A percentile compares a stretch with the other conserved stretches of the same genome.
Conservation (phyloP, 2,797 vertebrate genomes). For the Agapornis canus region DNA sequence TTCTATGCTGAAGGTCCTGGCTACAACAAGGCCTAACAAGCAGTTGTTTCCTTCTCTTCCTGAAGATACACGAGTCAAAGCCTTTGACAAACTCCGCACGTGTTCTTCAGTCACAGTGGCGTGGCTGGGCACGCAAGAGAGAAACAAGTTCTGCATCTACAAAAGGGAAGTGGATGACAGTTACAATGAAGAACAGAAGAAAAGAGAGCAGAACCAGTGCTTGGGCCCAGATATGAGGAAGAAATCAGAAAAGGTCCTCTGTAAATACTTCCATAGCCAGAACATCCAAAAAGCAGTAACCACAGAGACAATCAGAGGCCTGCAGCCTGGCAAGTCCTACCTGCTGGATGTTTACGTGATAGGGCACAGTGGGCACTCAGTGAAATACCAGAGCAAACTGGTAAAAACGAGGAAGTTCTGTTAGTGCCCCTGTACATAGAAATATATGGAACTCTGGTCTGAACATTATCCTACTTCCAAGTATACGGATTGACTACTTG, state of each 20-base stretch:
- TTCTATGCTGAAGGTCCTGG: conserved; percentile 90
- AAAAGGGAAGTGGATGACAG: conserved; percentile 88
- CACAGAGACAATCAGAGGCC: conserved; percentile 92
- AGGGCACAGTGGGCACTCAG: conserved; percentile 92
- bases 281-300: conserved; percentile 97
- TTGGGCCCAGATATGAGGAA: conserved; percentile 91
- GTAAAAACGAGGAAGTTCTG: conserved; percentile 98
- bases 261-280: conserved; percentile 97
- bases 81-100: conserved; percentile 95
- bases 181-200: conserved; percentile 90
- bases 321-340: conserved; percentile 93
- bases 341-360: conserved; percentile 97
- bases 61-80: conserved; percentile 94
- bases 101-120: conserved; percentile 93
- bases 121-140: conserved; percentile 96
- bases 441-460: conserved; percentile 83
- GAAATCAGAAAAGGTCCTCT: conserved; percentile 95
- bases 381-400: conserved; percentile 98
- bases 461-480: conserved; percentile 83
- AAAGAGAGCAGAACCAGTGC: conserved; percentile 93
- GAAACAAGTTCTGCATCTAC: conserved; percentile 98
- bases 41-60: conserved; percentile 94
- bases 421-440: conserved; percentile 82
- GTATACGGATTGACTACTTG: conserved; percentile 87
- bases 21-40: conserved; percentile 89